Percentiles rank a stretch among this genome's conserved stretches.
phyloP scores from a whole-genome alignment of 2,797 vertebrate genomes.

The Danio albolineatus region DNA sequence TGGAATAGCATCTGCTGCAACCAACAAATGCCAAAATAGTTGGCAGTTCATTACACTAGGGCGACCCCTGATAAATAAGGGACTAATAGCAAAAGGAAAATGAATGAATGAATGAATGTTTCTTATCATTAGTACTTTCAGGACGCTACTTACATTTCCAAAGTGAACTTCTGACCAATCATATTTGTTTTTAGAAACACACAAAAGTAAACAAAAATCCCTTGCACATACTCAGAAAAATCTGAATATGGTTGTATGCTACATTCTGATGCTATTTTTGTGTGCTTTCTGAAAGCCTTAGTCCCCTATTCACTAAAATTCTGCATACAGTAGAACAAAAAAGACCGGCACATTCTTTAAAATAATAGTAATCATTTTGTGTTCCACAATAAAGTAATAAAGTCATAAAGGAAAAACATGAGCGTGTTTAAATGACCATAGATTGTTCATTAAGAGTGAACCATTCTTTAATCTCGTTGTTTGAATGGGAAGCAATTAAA shows the following conservation, averaged over 20 bases:
- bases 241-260: neutral
- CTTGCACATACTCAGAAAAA: neutral
- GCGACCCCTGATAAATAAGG: too few relatives aligned
- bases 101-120: too few relatives aligned
- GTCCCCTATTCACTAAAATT: neutral
- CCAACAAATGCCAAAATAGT: too few relatives aligned
- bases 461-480: neutral
- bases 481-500: slow-evolving; percentile 3
- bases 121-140: too few relatives aligned
- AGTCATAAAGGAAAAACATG: neutral
- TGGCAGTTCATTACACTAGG: too few relatives aligned
- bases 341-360: neutral
- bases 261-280: neutral
- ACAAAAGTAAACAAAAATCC: neutral
- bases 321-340: neutral
- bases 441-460: slow-evolving; percentile 5
- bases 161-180: too few relatives aligned
- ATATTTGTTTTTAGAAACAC: too few relatives aligned
- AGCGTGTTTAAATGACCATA: neutral
- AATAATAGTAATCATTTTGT: neutral
- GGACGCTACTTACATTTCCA: too few relatives aligned
- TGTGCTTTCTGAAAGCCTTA: neutral
- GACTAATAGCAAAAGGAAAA: too few relatives aligned
- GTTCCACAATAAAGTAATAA: neutral
- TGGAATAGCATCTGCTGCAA: too few relatives aligned